Evolutionary conservation across 2,888 invertebrate genomes (phyloP), one percentile per base, ranked within the genome.

Genomic region (Lithophane socia): DNA sequence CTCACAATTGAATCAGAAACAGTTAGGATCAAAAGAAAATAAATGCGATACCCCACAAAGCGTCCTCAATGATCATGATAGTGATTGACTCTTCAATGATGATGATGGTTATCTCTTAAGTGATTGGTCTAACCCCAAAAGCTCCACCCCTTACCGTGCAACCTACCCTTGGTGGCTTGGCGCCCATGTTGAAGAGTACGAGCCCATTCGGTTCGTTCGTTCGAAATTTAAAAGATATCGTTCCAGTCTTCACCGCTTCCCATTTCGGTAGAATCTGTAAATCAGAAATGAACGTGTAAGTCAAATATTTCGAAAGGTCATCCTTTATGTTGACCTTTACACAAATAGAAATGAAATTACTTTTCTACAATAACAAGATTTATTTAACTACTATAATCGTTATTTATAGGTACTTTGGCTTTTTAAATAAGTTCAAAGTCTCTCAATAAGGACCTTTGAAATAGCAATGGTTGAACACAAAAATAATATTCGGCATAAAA

Each of bases 171-270:
- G 98, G 98, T 91, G 98, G 98, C 91, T 98, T 97, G 77, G 98
- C 97, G 91, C 99, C 99, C 91, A 98, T 98, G 94, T 99, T 99
- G 97, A 99, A 98, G 92, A 99, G 97, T 75, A 99, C 98, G 86
- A 99, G 97, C 44, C 99, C 99, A 92, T 99, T 99, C 12, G 99
- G 98, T 94, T 99, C 99, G 93, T 98, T 99, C 66, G 99, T 99
- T 82, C 99, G 98, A 92, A 99, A 99, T 96, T 99, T 99, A 96
- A 99, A 99, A 64, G 99, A 98, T 91, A 99, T 98, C 49, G 98
- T 98, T 80, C 99, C 99, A 47, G 98, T 98, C 92, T 98, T 98
- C 91, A 98, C 98, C 3, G 98, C 98, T 93, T 99, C 99, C 99
- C 99, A 99, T 75, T 98, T 98, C 64, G 99, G 99, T 90, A 99